Evolutionary conservation across 1,140 invertebrate species (phyloP).

Genomic region (Chironomus striatipennis): DNA sequence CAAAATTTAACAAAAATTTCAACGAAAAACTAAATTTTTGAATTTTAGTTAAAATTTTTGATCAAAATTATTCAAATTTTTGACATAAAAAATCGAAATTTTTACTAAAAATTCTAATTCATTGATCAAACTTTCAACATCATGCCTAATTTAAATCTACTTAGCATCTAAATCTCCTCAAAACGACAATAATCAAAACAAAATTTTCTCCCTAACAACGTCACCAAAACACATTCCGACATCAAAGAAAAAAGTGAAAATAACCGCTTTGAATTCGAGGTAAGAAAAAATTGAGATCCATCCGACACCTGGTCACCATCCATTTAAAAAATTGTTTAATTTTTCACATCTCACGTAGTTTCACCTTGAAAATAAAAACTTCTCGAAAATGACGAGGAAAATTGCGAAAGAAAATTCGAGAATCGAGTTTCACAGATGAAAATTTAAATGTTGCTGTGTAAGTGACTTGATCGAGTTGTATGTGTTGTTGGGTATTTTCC

Average conservation of each 20-base stretch:
- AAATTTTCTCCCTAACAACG: background rate
- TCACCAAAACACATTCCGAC: background rate
- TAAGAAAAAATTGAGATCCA: background rate
- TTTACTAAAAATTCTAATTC: too few relatives aligned
- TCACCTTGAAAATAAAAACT: background rate
- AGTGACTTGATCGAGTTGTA: background rate
- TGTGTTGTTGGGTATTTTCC: background rate
- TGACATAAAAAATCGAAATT: too few relatives aligned
- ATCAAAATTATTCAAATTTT: too few relatives aligned
- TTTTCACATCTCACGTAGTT: constrained; percentile 3
- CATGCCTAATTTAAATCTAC: too few relatives aligned
- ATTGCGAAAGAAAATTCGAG: background rate
- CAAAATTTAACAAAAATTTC: too few relatives aligned
- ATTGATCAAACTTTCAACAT: too few relatives aligned
- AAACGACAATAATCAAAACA: too few relatives aligned
- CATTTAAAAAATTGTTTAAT: background rate
- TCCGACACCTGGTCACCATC: background rate
- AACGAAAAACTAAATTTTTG: too few relatives aligned
- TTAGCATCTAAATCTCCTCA: too few relatives aligned
- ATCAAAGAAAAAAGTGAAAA: too few relatives aligned
- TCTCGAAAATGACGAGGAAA: background rate
- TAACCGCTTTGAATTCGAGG: too few relatives aligned
- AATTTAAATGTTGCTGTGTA: background rate
- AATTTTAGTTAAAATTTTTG: too few relatives aligned
- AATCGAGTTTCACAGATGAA: background rate